Conservation (phyloP, 2,888 invertebrate species). For the Ischnus inquisitorius region DNA sequence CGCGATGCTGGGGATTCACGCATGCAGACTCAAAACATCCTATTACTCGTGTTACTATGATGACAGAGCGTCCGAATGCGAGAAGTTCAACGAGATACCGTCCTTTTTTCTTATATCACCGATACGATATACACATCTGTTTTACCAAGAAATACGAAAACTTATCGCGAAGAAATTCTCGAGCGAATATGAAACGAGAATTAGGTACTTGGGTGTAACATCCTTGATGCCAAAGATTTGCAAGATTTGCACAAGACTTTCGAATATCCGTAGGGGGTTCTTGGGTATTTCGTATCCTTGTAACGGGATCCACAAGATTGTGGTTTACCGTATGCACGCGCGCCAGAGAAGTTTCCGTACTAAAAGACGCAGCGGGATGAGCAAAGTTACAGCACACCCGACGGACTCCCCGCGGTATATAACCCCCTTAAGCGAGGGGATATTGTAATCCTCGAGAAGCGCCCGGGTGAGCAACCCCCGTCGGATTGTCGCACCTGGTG, state of each 20-base stretch:
- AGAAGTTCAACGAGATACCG: constrained; percentile 35
- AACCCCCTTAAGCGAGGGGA: constrained; percentile 46
- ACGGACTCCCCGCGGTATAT: constrained; percentile 31
- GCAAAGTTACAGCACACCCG: constrained; percentile 51
- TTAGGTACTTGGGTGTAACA: constrained; percentile 42
- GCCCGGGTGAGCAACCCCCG: constrained; percentile 47
- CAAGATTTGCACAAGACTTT: constrained; percentile 64
- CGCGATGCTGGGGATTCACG: constrained; percentile 17
- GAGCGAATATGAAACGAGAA: background rate
- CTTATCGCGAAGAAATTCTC: background rate
- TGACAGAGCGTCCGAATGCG: constrained; percentile 8
- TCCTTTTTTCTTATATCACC: background rate
- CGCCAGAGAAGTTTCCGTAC: constrained; percentile 56
- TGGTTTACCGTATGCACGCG: constrained; percentile 61
- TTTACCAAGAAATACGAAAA: too few species aligned
- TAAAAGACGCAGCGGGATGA: constrained; percentile 65
- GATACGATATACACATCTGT: background rate
- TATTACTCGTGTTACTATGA: background rate
- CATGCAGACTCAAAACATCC: constrained; percentile 15
- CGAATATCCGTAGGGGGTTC: constrained; percentile 30
- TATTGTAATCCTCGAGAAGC: constrained; percentile 65
- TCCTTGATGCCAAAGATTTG: constrained; percentile 56
- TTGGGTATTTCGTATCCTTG: constrained; percentile 21
- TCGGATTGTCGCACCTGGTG: constrained; percentile 69
- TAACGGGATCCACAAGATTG: constrained; percentile 63